Conservation (phyloP, 2,113 vertebrate species). For the Dendrocopos noguchii region DNA sequence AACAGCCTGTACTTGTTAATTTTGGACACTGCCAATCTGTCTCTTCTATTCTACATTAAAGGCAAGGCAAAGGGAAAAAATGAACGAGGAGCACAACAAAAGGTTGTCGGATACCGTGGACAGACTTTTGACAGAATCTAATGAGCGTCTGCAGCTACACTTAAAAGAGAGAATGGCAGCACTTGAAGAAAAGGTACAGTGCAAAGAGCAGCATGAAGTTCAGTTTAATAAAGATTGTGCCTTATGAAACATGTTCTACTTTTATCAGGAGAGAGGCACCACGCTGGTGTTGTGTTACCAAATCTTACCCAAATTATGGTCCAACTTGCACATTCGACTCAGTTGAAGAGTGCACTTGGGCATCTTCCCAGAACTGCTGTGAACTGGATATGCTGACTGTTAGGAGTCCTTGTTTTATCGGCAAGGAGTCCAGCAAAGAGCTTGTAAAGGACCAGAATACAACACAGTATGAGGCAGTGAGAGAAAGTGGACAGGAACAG, state of each 20-base stretch:
- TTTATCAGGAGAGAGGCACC: background rate
- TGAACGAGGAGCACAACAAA: conserved; percentile 99
- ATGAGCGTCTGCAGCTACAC: conserved; percentile 95
- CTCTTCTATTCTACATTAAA: conserved; percentile 58
- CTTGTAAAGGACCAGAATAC: background rate
- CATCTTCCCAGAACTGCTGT: background rate
- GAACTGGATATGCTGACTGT: background rate
- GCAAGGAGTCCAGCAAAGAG: background rate
- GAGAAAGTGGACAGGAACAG: background rate
- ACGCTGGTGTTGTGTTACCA: background rate
- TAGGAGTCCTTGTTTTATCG: background rate
- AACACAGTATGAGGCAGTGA: background rate
- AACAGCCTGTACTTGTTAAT: background rate
- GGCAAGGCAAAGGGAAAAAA: conserved; percentile 99
- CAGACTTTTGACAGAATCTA: conserved; percentile 95
- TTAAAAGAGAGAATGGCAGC: conserved; percentile 98
- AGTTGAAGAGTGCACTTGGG: background rate
- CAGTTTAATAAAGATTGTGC: background rate
- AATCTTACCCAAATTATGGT: background rate
- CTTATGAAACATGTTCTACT: background rate
- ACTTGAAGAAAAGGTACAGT: conserved; percentile 93
- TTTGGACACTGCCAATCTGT: background rate
- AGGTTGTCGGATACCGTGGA: conserved; percentile 96
- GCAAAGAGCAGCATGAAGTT: background rate
- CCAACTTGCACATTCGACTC: background rate